Conservation (phyloP, 2,888 invertebrate genomes). For the Tipula lateralis region DNA sequence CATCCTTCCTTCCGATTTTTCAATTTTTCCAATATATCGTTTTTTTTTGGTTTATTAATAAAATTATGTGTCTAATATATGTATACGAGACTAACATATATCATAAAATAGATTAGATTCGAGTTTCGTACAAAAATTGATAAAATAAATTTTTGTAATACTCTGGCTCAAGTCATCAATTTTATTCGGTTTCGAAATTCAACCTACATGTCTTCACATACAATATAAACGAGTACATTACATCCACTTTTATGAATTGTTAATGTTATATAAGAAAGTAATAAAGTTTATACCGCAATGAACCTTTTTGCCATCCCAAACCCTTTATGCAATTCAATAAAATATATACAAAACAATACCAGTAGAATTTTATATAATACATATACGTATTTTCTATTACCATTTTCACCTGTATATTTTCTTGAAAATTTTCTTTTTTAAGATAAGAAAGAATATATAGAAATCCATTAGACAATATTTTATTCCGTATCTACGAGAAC, state of each 20-base stretch:
- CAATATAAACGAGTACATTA: no score
- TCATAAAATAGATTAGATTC: background rate
- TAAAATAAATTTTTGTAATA: background rate
- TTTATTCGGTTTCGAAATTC: background rate
- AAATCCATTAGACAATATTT: background rate
- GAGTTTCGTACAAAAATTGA: background rate
- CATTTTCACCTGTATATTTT: slow-evolving; percentile 24
- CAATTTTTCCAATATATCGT: background rate
- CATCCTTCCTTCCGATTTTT: background rate
- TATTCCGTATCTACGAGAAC: background rate
- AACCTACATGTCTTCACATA: background rate
- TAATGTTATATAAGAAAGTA: background rate
- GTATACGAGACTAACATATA: background rate
- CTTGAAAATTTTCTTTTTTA: background rate
- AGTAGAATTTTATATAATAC: background rate
- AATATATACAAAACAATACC: background rate
- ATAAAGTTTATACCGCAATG: background rate
- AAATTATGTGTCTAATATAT: background rate
- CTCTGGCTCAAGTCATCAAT: background rate
- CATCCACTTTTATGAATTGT: background rate
- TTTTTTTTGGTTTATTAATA: background rate
- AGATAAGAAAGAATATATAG: background rate
- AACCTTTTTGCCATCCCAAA: background rate
- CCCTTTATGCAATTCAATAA: background rate
- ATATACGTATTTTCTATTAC: background rate